Conservation (phyloP, 2,888 invertebrate species). For the Myopa tessellatipennis region DNA sequence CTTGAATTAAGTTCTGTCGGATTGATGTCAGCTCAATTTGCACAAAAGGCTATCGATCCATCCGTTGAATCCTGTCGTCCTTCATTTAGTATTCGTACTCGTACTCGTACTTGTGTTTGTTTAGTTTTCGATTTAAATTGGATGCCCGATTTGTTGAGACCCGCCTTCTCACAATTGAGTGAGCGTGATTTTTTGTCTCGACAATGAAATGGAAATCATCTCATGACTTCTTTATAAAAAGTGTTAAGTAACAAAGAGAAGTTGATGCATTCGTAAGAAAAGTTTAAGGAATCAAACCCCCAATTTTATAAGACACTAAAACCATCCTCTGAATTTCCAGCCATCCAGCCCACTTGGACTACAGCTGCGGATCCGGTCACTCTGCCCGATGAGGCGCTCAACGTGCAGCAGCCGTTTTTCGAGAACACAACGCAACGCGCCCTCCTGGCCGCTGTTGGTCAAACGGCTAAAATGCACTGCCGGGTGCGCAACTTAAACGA, state of each 20-base stretch:
- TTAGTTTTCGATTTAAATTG: neutral
- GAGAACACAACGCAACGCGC: constrained; percentile 83
- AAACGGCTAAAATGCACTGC: constrained; percentile 84
- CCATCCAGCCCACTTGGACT: neutral
- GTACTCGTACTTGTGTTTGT: neutral
- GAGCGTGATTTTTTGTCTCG: no score
- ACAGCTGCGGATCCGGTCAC: neutral
- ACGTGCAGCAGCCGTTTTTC: constrained; percentile 76
- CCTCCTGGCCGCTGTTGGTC: constrained; percentile 83
- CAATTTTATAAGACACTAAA: neutral
- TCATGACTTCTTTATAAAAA: no score
- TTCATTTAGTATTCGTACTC: neutral
- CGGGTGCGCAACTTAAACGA: constrained; percentile 84
- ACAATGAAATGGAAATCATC: no score
- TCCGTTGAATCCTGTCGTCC: neutral
- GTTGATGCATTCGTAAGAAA: neutral
- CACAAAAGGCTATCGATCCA: neutral
- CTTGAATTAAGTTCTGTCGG: constrained; percentile 8
- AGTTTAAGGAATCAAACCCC: neutral
- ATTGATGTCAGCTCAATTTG: constrained; percentile 11
- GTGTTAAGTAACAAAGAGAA: no score
- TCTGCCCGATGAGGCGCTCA: neutral
- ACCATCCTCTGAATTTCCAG: neutral
- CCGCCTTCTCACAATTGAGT: no score
- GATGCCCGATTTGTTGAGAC: neutral